Evolutionary conservation across 2,888 invertebrate genomes (phyloP).

Genomic region (Habrosyne pyritoides): DNA sequence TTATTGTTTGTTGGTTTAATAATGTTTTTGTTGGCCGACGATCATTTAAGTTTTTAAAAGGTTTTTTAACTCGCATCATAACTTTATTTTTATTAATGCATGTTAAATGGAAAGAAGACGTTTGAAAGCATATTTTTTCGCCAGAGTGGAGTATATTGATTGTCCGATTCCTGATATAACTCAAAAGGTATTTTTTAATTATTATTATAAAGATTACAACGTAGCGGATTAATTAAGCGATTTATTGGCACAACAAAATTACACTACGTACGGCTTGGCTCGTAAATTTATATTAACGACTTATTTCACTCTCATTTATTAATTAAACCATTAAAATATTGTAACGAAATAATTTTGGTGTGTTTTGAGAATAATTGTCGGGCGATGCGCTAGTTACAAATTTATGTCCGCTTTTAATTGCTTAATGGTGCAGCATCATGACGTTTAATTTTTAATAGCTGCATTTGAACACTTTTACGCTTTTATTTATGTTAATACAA

Average conservation of each 20-base stretch:
- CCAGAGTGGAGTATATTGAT: too few relatives aligned
- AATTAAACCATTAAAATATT: conserved; percentile 50
- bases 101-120: neutral
- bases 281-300: conserved; percentile 40
- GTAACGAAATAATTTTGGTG: conserved; percentile 30
- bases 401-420: conserved; percentile 32
- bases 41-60: neutral
- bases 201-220: neutral
- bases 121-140: too few relatives aligned
- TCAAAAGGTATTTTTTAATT: neutral
- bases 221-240: conserved; percentile 1
- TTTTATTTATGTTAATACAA: neutral
- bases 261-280: neutral
- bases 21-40: neutral
- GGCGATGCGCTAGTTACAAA: conserved; percentile 20
- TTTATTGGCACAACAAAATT: conserved; percentile 1
- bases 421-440: conserved; percentile 14
- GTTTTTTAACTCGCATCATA: neutral
- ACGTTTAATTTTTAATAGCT: neutral
- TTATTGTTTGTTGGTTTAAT: neutral
- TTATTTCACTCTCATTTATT: conserved; percentile 44
- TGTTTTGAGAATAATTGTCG: conserved; percentile 31
- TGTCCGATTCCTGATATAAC: too few relatives aligned
- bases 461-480: neutral
- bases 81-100: neutral